Evolutionary conservation across 2,797 vertebrate species (phyloP), one percentile per base, ranked within the genome.

Genomic region (Rhadinocentrus ornatus): DNA sequence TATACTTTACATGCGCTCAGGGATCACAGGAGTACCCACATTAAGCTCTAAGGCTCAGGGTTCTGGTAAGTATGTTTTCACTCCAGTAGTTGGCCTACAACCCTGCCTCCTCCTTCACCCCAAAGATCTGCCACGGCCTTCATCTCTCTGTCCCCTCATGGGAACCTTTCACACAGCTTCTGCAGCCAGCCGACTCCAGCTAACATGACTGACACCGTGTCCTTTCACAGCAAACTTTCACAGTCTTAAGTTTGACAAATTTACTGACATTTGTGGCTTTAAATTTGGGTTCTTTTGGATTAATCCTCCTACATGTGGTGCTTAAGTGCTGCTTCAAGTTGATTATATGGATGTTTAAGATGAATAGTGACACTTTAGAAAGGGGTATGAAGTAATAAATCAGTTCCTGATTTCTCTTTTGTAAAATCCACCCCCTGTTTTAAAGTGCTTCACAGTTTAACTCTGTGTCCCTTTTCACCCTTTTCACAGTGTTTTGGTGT

Each of bases 61-160:
- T 61, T 84, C 27, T 34, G 92, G 93, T 94, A 85, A 95, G 94
- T 94, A 93, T 86, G 73, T 88, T 78, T 86, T 82, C 66, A 44
- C 82, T 86, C 29, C 76, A 74, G 75, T 52, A 77, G 67, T 81
- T 62, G 57, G 67, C 60, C 73, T 75, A 41, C 60, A 66, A 39
- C 72, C 71, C 74, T 53, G 44, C 71, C 75, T 59, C 32, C 54
- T 48, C 44, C 37, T 35, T 56, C 48, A 27, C 68, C 50, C 54
- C 48, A 67, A 62, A 56, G 64, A 59, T 61, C 67, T 55, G 34
- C 83, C 60, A 39, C 76, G 55, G 39, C 69, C 62, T 46, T 77
- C 59, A 65, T 72, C 41, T 48, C 80, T 54, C 15, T 68, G 52
- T 54, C 78, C 62, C 73, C 48, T 79, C 44, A 66, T 44, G 12